A percentile compares a stretch with the other conserved stretches of the same genome.
Conservation (phyloP, 1,140 invertebrate genomes). For the Tetranychus urticae region DNA sequence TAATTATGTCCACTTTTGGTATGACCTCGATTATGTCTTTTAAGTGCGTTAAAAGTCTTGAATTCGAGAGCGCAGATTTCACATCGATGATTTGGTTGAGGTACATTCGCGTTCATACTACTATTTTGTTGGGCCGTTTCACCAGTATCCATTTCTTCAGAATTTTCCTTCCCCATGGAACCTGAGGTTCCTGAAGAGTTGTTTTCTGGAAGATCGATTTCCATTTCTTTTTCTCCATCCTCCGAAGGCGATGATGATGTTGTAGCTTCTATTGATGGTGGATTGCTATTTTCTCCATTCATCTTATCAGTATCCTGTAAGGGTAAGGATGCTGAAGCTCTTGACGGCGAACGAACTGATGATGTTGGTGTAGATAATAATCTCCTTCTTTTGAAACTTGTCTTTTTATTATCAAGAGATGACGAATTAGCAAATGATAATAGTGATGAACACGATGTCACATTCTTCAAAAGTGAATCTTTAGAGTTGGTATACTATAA, state of each 20-base stretch:
- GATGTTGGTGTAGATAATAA: too few relatives aligned
- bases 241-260: neutral
- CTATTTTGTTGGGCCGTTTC: neutral
- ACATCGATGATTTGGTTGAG: conserved; percentile 4
- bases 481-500: too few relatives aligned
- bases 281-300: neutral
- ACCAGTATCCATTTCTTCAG: neutral
- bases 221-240: neutral
- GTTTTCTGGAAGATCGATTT: neutral
- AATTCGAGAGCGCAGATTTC: conserved; percentile 12
- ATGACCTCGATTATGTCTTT: conserved; percentile 52
- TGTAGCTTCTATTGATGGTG: too few relatives aligned
- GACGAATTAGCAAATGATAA: too few relatives aligned
- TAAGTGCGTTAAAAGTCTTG: conserved; percentile 31
- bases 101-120: neutral
- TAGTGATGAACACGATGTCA: too few relatives aligned
- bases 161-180: neutral
- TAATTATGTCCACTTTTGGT: conserved; percentile 28
- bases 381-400: too few relatives aligned
- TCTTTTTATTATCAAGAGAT: too few relatives aligned
- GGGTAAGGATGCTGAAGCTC: too few relatives aligned
- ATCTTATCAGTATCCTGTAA: neutral
- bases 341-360: too few relatives aligned
- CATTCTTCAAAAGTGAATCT: too few relatives aligned
- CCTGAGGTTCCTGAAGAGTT: neutral